These are phyloP conservation scores for Sarcophaga subvicina DNA, from an alignment of 2,888 invertebrate genomes.

Conservation along the genomic window DNA sequence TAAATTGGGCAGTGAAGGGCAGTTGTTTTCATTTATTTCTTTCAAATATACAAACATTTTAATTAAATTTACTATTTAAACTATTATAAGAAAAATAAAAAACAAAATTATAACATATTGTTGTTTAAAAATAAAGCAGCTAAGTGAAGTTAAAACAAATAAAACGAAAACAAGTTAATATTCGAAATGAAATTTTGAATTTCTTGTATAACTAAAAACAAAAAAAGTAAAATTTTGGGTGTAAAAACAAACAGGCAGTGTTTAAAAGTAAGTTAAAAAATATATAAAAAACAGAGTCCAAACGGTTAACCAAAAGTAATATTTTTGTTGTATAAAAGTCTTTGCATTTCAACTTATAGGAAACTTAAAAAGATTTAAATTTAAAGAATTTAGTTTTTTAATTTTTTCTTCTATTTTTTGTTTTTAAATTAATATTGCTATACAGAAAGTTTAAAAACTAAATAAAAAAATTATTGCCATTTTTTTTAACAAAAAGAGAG, in stretches of 20 bases:
- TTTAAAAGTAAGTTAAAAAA: slow-evolving; percentile 43
- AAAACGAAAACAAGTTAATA: slow-evolving; percentile 32
- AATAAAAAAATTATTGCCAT: slow-evolving; percentile 64
- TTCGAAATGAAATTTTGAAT: slow-evolving; percentile 56
- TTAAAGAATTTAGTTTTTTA: slow-evolving; percentile 40
- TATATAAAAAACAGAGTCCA: slow-evolving; percentile 22
- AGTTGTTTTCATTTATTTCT: slow-evolving; percentile 59
- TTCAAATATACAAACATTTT: slow-evolving; percentile 61
- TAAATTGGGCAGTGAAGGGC: slow-evolving; percentile 68
- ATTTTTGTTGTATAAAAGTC: slow-evolving; percentile 22
- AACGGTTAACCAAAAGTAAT: slow-evolving; percentile 38
- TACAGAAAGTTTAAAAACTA: slow-evolving; percentile 46
- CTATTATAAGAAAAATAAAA: slow-evolving; percentile 37
- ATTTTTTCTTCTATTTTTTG: background rate
- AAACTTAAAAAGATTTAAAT: slow-evolving; percentile 39
- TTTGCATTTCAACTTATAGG: slow-evolving; percentile 52
- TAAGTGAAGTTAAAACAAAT: background rate
- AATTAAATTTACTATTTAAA: slow-evolving; percentile 55
- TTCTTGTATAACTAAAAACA: slow-evolving; percentile 24
- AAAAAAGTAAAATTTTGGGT: background rate
- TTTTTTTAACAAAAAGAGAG: slow-evolving; percentile 37
- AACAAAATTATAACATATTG: slow-evolving; percentile 31
- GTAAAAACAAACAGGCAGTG: slow-evolving; percentile 59
- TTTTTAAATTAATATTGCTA: slow-evolving; percentile 53
- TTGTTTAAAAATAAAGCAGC: background rate